phyloP scores from a whole-genome alignment of 2,797 vertebrate species.

The Acanthis flammea region DNA sequence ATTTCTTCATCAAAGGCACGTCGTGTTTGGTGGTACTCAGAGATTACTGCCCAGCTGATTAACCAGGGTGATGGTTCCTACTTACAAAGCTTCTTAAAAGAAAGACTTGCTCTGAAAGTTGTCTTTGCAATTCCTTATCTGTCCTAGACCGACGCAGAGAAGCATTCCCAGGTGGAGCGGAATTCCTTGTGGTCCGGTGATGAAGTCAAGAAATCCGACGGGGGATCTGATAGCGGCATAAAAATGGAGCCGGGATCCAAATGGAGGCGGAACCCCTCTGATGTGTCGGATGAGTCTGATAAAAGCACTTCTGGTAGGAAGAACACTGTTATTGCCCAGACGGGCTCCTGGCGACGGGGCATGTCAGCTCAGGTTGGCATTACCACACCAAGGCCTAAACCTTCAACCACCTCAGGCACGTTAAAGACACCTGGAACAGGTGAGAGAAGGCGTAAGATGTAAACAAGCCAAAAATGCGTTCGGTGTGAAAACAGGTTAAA shows the following conservation, averaged over 20 bases:
- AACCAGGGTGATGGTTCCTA: background rate
- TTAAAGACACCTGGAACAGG: conserved; percentile 89
- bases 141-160: conserved; percentile 90
- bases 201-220: conserved; percentile 88
- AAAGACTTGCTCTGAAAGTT: background rate
- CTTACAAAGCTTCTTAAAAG: background rate
- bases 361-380: conserved; percentile 96
- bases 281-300: conserved; percentile 93
- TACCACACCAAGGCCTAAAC: conserved; percentile 89
- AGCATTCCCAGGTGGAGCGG: conserved; percentile 84
- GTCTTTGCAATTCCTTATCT: conserved; percentile 21
- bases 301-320: conserved; percentile 89
- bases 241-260: conserved; percentile 88
- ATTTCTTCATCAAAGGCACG: background rate
- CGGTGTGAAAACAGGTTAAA: background rate
- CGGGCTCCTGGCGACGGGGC: conserved; percentile 93
- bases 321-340: conserved; percentile 86
- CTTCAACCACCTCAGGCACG: conserved; percentile 70
- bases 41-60: background rate
- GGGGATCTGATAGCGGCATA: conserved; percentile 86
- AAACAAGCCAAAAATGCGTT: background rate
- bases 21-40: background rate
- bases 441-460: conserved; percentile 59
- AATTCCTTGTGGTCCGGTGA: conserved; percentile 86
- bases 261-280: conserved; percentile 90